Evolutionary conservation across 2,888 invertebrate species (phyloP), one percentile per base, ranked within the genome.

Genomic region (Hirudinaria manillensis): DNA sequence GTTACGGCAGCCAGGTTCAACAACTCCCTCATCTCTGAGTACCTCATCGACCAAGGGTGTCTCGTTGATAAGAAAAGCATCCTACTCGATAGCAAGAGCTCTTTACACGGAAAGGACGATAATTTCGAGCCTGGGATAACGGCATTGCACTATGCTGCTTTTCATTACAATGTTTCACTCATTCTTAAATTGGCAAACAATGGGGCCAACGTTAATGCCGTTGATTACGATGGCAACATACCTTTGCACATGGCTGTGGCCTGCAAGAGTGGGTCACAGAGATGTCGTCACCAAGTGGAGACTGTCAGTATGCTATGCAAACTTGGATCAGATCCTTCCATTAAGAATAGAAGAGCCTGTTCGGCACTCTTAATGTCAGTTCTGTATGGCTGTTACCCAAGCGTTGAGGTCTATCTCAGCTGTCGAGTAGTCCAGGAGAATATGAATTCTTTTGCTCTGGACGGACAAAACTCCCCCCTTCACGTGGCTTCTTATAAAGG

Each of bases 241-340:
- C 91, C 93, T 0, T 86, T 94, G 0, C 93, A 93, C 82, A 86
- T 91, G 24, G 93, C 93, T 0, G 90, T 92, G 0, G 91, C 36
- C n/a, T 68, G 68, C 68, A 24, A 34, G 36, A 34, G 61, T 10
- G 61, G 61, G 24, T 29, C 61, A 7, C 24, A 27, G 24, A 61
- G 29, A 61, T 61, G 61, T 29, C 61, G 24, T n/a, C 24, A 61
- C 13, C 61, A 61, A 61, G 61, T 61, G 61, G 61, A 36, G 32
- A 34, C 32, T 29, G 32, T 68, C 32, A 32, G 3, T 4, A 7
- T 68, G 68, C 68, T 68, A 1, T 68, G 32, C 32, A 36, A 34
- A 34, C n/a, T 34, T n/a, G 68, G 68, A n/a, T 24, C 68, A n/a
- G 36, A 68, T 10, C 32, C 34, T n/a, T 29, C 68, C 2, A 1